Base-by-base conservation (phyloP, 2,113 vertebrate genomes). In the Ploceus nigricollis region DNA sequence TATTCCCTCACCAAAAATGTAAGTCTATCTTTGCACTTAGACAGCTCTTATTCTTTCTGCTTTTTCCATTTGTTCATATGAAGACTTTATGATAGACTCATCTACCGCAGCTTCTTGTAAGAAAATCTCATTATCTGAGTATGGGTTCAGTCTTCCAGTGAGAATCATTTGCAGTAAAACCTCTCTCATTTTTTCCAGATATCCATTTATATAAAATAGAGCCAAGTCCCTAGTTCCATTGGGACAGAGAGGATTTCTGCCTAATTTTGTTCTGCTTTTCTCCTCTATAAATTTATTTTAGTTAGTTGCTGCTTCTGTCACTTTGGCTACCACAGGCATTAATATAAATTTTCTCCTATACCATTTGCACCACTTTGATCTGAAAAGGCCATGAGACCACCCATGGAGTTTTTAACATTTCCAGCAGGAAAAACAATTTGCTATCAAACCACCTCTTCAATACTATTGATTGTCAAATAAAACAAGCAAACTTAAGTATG, bases 91-190 rank as follows among this genome's bases (percentile, higher is more conserved):
- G 84, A 82, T 47, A 76, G 39, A 15, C 56, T 93, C 47, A 14
- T 83, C 75, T 71, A 64, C 40, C 13, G 20, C 31, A 78, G 33
- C 37, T 88, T 91, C 47, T 58, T 88, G 30, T 37, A 82, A 91
- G 54, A 87, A 96, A 91, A 91, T 93, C 56, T 88, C n/a, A 83
- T 94, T 96, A 86, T 58, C 47, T 61, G 44, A 85, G 63, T 72
- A 25, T 93, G 87, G 42, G 57, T 71, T 92, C 92, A 70, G 50
- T 47, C 58, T 95, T 91, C 68, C 24, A 25, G 68, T 19, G 60
- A 88, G 71, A 90, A 90, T 81, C 24, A 70, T 58, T 63, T 91
- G 37, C 68, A 94, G 84, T 77, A 90, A 96, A 96, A 77, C 23
- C 30, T 63, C 39, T 80, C 47, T 47, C 37, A 58, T 91, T 88